Conservation (phyloP, 2,888 invertebrate species). For the Leptodirus hochenwartii region DNA sequence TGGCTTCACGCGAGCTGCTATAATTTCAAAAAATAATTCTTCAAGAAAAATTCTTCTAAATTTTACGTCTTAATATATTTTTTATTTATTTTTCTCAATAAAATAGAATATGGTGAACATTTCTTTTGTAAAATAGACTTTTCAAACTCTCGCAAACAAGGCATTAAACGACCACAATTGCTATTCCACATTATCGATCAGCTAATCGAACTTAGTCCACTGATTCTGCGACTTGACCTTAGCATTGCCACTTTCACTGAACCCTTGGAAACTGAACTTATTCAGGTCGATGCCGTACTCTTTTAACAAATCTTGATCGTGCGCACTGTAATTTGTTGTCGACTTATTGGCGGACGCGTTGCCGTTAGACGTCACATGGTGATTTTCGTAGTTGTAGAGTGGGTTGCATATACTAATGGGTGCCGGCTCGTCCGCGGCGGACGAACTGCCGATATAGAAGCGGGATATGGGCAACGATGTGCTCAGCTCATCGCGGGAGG, state of each 20-base stretch:
- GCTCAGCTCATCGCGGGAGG: too few species aligned
- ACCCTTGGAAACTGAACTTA: conserved; percentile 25
- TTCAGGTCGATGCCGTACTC: conserved; percentile 58
- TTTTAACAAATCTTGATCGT: conserved; percentile 37
- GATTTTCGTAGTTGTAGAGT: conserved; percentile 28
- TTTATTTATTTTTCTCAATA: too few species aligned
- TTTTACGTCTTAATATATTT: too few species aligned
- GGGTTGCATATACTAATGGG: conserved; percentile 33
- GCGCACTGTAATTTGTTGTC: conserved; percentile 7
- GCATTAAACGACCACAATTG: too few species aligned
- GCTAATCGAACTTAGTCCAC: conserved; percentile 40
- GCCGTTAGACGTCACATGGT: conserved; percentile 10
- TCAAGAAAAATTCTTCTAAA: too few species aligned
- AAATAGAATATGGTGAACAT: too few species aligned
- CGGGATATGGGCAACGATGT: conserved; percentile 19
- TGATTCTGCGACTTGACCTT: conserved; percentile 32
- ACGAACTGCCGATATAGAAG: conserved; percentile 23
- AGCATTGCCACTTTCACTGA: conserved; percentile 22
- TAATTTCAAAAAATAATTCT: too few species aligned
- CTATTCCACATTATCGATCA: too few species aligned
- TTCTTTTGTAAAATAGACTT: too few species aligned
- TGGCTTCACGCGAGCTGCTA: too few species aligned
- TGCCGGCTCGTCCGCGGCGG: conserved; percentile 21
- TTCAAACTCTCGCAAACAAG: too few species aligned
- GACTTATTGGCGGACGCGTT: conserved; percentile 7